These are phyloP conservation scores for Heteromormyrus szaboi DNA, from an alignment of 2,797 vertebrate genomes.

Conservation along the genomic window DNA sequence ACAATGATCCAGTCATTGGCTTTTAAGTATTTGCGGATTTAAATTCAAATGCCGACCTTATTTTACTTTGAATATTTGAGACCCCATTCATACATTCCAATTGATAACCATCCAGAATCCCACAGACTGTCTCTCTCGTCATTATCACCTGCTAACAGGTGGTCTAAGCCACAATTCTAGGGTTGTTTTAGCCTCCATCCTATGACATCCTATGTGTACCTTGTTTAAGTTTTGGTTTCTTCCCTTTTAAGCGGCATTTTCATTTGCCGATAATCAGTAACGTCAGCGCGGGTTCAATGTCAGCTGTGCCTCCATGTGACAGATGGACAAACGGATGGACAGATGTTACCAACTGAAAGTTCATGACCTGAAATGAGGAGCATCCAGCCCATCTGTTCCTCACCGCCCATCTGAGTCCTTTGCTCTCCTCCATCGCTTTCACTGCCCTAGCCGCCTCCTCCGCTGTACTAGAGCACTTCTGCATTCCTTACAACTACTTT, in stretches of 20 bases:
- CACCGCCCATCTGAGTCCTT: conserved; percentile 51
- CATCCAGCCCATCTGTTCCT: conserved; percentile 70
- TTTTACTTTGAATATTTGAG: neutral
- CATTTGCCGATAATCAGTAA: neutral
- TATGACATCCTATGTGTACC: neutral
- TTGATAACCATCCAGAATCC: neutral
- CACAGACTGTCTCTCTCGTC: neutral
- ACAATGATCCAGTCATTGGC: neutral
- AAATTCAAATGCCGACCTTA: neutral
- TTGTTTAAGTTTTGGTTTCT: neutral
- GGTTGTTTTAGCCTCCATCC: neutral
- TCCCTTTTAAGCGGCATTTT: neutral
- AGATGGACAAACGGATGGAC: conserved; percentile 64
- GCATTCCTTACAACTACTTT: neutral
- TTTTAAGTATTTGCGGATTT: neutral
- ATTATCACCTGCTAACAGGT: neutral
- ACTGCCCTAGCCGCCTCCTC: neutral
- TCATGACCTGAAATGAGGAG: conserved; percentile 68
- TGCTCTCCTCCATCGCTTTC: neutral
- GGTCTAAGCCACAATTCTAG: neutral
- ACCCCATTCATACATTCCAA: neutral
- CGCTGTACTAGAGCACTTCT: neutral
- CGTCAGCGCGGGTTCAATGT: conserved; percentile 18
- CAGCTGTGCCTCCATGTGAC: conserved; percentile 45
- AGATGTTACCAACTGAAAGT: conserved; percentile 74